Conservation (phyloP, 2,888 invertebrate species). For the Ormyrus thymus region DNA sequence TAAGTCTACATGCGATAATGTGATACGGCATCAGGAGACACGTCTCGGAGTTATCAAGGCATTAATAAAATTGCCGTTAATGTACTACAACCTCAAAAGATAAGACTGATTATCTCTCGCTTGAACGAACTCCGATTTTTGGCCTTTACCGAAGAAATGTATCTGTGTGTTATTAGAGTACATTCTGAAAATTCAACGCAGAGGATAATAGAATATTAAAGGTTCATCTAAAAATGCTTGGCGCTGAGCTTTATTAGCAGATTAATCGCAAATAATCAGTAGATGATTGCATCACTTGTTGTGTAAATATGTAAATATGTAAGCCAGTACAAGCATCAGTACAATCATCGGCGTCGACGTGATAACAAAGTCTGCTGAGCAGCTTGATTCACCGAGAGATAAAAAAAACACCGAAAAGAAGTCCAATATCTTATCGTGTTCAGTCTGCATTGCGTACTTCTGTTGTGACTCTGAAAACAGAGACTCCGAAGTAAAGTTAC, state of each 20-base stretch:
- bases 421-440: slow-evolving; percentile 35
- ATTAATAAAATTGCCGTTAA: slow-evolving; percentile 66
- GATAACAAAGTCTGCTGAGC: background rate
- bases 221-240: too few species aligned
- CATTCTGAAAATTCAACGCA: too few species aligned
- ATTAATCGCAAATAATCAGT: background rate
- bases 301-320: slow-evolving; percentile 13
- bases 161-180: too few species aligned
- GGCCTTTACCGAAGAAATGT: too few species aligned
- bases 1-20: slow-evolving; percentile 11
- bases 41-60: slow-evolving; percentile 60
- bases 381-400: slow-evolving; percentile 19
- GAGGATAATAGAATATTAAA: too few species aligned
- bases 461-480: slow-evolving; percentile 43
- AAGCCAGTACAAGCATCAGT: slow-evolving; percentile 15
- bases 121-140: too few species aligned
- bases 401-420: slow-evolving; percentile 28
- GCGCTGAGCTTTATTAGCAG: too few species aligned
- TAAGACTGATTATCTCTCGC: slow-evolving; percentile 56
- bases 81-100: slow-evolving; percentile 61
- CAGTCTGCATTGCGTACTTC: slow-evolving; percentile 13
- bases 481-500: background rate
- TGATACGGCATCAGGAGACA: slow-evolving; percentile 14
- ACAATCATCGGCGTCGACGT: slow-evolving; percentile 29
- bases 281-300: slow-evolving; percentile 24